Evolutionary conservation across 2,888 invertebrate genomes (phyloP), one percentile per base, ranked within the genome.

Genomic region (Oxytorus armatus): DNA sequence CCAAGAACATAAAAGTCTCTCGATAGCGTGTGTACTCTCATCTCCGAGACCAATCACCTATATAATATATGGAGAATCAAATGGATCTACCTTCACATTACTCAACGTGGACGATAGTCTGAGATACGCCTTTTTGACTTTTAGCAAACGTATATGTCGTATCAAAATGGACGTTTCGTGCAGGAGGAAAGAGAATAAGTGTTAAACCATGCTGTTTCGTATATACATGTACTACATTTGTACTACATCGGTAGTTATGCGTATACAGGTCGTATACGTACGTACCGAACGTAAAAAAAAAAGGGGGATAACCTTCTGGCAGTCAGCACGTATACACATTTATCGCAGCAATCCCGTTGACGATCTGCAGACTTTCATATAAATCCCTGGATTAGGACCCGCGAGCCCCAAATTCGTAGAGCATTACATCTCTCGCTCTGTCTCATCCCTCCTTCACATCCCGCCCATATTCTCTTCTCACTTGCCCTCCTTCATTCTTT

Each of bases 331-430:
- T 5, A 11, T 44, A 44, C 47, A 72, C 47, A 72, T 72, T 49
- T 49, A 33, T 55, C 72, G 65, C 66, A 49, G 63, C 74, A 25
- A 44, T 51, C 73, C 72, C 68, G 70, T 68, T 79, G 76, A 76
- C 77, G 70, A 82, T 83, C 82, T 82, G 73, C 79, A 81, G 84
- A 84, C 82, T 79, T 84, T 82, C 79, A 81, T 83, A 83, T 84
- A 82, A 85, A 84, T 85, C 85, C 83, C 75, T 65, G 80, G 84
- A 84, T 84, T 82, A 84, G 81, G 78, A 72, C 44, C 61, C 77
- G 74, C 77, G 57, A 69, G 73, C 65, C 57, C 36, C 25, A 44
- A 61, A 42, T n/a, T 51, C 55, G 33, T 11, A 42, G 53, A 33
- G 33, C 18, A 42, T 61, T 61, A 51, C 51, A n/a, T 51, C 51